These are phyloP conservation scores for Pogonomyrmex barbatus DNA, from an alignment of 1,140 invertebrate species.

Conservation along the genomic window DNA sequence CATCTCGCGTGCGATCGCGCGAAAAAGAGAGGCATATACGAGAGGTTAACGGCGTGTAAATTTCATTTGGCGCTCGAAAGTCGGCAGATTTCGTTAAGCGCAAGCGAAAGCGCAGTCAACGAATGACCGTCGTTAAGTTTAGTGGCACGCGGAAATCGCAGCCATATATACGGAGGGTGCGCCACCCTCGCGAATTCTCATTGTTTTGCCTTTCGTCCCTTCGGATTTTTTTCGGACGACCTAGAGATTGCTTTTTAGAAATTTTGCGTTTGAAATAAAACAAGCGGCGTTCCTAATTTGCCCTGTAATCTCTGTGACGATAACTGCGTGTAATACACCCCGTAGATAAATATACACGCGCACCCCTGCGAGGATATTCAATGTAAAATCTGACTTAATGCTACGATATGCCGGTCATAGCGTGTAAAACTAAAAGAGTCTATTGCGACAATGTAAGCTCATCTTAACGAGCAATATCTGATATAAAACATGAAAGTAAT, in stretches of 20 bases:
- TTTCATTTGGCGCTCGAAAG: constrained; percentile 35
- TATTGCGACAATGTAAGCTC: not conserved
- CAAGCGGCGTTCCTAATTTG: not conserved
- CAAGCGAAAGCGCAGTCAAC: constrained; percentile 33
- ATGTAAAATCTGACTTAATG: constrained; percentile 7
- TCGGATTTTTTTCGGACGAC: not conserved
- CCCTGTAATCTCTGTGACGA: not conserved
- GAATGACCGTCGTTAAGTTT: constrained; percentile 55
- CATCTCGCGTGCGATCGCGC: constrained; percentile 7
- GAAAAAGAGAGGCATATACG: constrained; percentile 23
- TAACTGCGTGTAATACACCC: not conserved
- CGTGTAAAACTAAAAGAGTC: not conserved
- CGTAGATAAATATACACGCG: not conserved
- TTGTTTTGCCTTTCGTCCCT: not conserved
- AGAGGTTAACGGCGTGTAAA: constrained; percentile 67
- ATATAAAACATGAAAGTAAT: constrained; percentile 7
- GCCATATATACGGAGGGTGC: not conserved
- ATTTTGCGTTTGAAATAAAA: not conserved
- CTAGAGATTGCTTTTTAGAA: not conserved
- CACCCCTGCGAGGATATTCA: not conserved
- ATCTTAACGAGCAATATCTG: constrained; percentile 2
- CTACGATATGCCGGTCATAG: not conserved
- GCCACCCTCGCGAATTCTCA: not conserved
- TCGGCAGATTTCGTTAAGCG: constrained; percentile 52
- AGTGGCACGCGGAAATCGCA: constrained; percentile 30